These are phyloP conservation scores for Rafetus swinhoei DNA, from an alignment of 2,113 vertebrate genomes.

Conservation along the genomic window DNA sequence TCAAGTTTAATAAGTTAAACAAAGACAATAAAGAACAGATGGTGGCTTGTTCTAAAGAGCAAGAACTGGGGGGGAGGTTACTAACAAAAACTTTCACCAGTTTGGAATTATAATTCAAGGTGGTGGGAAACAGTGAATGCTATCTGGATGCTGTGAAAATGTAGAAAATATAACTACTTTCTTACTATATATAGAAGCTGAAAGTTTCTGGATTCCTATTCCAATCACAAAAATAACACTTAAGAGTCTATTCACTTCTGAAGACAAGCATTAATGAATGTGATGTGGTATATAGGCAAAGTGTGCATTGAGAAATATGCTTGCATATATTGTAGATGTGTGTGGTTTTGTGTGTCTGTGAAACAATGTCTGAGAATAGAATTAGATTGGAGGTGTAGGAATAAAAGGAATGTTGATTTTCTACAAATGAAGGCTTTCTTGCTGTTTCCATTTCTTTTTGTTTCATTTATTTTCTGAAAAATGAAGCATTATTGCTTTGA, in stretches of 20 bases:
- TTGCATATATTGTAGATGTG: neutral
- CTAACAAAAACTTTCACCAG: neutral
- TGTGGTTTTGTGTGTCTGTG: neutral
- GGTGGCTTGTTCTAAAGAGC: conserved; percentile 32
- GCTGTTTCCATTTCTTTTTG: neutral
- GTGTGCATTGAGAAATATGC: conserved; percentile 27
- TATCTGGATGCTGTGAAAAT: neutral
- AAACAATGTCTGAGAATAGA: neutral
- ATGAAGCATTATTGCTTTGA: conserved; percentile 15
- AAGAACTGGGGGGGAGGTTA: neutral
- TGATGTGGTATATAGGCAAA: neutral
- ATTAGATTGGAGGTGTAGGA: rapidly evolving
- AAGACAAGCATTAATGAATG: neutral
- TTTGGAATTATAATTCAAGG: conserved; percentile 1
- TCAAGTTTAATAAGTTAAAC: conserved; percentile 21
- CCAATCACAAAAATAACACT: neutral
- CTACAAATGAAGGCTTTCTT: neutral
- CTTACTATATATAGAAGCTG: neutral
- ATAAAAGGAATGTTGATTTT: neutral
- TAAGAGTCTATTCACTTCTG: neutral
- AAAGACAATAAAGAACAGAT: conserved; percentile 27
- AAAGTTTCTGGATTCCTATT: neutral
- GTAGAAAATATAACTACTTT: neutral
- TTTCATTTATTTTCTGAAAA: conserved; percentile 6
- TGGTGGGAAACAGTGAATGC: neutral